Evolutionary conservation across 2,113 vertebrate species (phyloP).

Genomic region (Trinectes maculatus): DNA sequence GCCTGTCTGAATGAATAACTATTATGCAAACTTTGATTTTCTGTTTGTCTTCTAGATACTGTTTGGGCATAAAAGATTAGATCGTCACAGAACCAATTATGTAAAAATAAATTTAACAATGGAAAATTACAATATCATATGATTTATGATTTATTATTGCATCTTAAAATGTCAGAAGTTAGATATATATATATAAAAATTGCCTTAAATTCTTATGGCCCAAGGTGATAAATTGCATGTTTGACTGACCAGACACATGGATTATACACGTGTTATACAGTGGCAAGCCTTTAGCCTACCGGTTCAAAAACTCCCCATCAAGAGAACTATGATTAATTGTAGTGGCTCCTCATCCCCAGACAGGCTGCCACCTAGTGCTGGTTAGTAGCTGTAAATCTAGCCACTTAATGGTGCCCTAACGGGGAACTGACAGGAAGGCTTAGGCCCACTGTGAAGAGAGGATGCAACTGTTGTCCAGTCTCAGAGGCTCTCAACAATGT

Average conservation of each 20-base stretch:
- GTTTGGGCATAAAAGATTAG: no score
- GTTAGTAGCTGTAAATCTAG: slow-evolving; percentile 87
- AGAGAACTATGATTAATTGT: slow-evolving; percentile 58
- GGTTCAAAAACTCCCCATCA: slow-evolving; percentile 63
- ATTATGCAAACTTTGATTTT: no score
- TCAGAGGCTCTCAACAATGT: slow-evolving; percentile 84
- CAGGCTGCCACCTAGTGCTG: slow-evolving; percentile 76
- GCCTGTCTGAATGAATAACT: no score
- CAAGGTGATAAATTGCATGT: neutral
- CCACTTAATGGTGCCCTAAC: slow-evolving; percentile 84
- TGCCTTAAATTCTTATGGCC: neutral
- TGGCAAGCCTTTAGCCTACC: slow-evolving; percentile 27
- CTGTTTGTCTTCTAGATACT: no score
- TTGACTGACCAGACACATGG: neutral
- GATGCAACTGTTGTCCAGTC: slow-evolving; percentile 87
- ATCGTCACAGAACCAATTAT: no score
- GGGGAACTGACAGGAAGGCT: slow-evolving; percentile 85
- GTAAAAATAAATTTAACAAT: no score
- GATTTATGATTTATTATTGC: slow-evolving; percentile 6
- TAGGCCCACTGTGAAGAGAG: slow-evolving; percentile 81
- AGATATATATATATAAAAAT: neutral
- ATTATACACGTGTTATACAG: slow-evolving; percentile 47
- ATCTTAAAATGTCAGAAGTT: neutral
- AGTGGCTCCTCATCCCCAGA: slow-evolving; percentile 32
- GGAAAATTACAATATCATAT: no score